A percentile compares a stretch with the other conserved stretches of the same genome.
These are phyloP conservation scores for Eriocheir sinensis DNA, from an alignment of 1,140 invertebrate genomes.

Conservation along the genomic window DNA sequence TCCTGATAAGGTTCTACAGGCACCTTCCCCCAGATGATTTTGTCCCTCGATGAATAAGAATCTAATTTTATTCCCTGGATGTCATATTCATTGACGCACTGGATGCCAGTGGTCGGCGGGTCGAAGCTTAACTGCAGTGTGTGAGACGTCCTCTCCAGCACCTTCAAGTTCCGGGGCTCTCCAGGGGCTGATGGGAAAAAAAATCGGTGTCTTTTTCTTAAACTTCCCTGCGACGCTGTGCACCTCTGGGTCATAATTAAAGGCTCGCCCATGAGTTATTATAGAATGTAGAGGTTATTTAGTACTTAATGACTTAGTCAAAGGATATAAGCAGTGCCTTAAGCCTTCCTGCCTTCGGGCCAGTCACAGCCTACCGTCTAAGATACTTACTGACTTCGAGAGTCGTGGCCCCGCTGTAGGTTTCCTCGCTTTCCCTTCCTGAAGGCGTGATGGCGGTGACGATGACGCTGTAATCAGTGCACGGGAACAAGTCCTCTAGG, in stretches of 20 bases:
- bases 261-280: no score
- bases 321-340: no score
- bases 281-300: no score
- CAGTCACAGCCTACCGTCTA: not conserved
- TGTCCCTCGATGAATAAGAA: not conserved
- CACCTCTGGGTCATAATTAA: no score
- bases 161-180: conserved; percentile 35
- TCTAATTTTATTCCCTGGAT: not conserved
- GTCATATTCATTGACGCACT: conserved; percentile 64
- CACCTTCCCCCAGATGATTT: not conserved
- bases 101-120: conserved; percentile 33
- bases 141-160: conserved; percentile 35
- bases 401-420: not conserved
- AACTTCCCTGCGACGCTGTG: not conserved
- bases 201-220: not conserved
- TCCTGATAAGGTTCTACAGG: not conserved
- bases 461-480: conserved; percentile 43
- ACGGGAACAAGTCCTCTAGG: not conserved
- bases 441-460: conserved; percentile 49
- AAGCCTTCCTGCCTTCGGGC: not conserved
- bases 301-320: no score
- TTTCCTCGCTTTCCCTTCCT: not conserved
- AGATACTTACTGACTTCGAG: conserved; percentile 41
- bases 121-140: conserved; percentile 51
- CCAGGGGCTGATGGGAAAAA: conserved; percentile 52